These are phyloP conservation scores for Alsophila aescularia DNA, from an alignment of 2,888 invertebrate species.

Conservation along the genomic window DNA sequence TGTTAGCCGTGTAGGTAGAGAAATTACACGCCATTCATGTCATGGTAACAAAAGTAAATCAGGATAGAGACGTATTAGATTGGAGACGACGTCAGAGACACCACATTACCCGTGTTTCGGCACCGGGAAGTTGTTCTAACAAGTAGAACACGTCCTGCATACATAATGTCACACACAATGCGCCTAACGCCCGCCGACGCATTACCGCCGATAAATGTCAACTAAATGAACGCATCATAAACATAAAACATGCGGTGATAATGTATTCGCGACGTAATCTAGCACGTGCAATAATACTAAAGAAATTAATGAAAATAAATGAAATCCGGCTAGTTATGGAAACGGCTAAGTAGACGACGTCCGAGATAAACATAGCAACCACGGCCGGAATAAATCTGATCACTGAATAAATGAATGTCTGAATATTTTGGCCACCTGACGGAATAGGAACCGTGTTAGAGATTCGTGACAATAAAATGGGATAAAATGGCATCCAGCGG, in stretches of 20 bases:
- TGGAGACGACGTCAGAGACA: constrained; percentile 45
- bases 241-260: constrained; percentile 42
- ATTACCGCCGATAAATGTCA: constrained; percentile 63
- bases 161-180: constrained; percentile 63
- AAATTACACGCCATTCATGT: constrained; percentile 1
- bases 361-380: constrained; percentile 45
- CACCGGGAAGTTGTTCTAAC: constrained; percentile 69
- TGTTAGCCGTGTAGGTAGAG: constrained; percentile 3
- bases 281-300: constrained; percentile 42
- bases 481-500: constrained; percentile 75
- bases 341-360: constrained; percentile 38
- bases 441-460: constrained; percentile 57
- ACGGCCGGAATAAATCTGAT: constrained; percentile 52
- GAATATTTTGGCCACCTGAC: constrained; percentile 72
- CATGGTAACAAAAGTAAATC: constrained; percentile 44
- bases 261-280: constrained; percentile 46
- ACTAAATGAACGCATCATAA: constrained; percentile 60
- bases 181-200: constrained; percentile 56
- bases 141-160: constrained; percentile 67
- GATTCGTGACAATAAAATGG: constrained; percentile 69
- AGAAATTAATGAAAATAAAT: constrained; percentile 40
- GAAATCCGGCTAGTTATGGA: constrained; percentile 27
- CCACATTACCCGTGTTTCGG: constrained; percentile 55
- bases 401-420: constrained; percentile 64
- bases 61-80: constrained; percentile 49